These are phyloP conservation scores for Laticauda laticaudata DNA, from an alignment of 2,113 vertebrate genomes.

Conservation along the genomic window DNA sequence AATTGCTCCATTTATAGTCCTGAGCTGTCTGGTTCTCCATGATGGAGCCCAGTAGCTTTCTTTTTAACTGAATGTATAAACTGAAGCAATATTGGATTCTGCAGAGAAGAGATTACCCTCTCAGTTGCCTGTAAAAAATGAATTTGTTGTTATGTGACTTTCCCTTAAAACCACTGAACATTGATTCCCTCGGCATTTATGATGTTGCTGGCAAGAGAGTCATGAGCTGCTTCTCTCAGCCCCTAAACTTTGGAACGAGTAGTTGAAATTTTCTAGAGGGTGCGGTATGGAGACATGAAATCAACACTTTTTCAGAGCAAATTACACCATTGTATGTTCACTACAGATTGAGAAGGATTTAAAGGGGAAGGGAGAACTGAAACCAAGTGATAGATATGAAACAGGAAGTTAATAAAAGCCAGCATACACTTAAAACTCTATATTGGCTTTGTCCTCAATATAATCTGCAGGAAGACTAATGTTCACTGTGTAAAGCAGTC, in stretches of 20 bases:
- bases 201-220: background rate
- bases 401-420: background rate
- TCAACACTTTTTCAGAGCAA: background rate
- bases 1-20: background rate
- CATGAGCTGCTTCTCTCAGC: background rate
- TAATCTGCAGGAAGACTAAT: background rate
- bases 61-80: conserved; percentile 39
- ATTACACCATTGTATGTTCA: too few species aligned
- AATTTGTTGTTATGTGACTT: conserved; percentile 42
- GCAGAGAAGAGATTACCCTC: conserved; percentile 36
- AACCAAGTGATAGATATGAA: background rate
- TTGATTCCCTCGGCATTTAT: conserved; percentile 16
- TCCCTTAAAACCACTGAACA: conserved; percentile 37
- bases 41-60: conserved; percentile 6
- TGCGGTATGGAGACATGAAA: background rate
- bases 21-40: background rate
- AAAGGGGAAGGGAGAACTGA: too few species aligned
- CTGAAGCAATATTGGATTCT: conserved; percentile 40
- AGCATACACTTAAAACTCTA: background rate
- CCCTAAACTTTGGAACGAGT: background rate
- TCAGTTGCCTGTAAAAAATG: conserved; percentile 45
- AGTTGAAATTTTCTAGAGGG: background rate
- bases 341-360: background rate
- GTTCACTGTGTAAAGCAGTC: background rate
- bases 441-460: background rate